Evolutionary conservation across 2,888 invertebrate species (phyloP).

Genomic region (Kryphioiulus occultus): DNA sequence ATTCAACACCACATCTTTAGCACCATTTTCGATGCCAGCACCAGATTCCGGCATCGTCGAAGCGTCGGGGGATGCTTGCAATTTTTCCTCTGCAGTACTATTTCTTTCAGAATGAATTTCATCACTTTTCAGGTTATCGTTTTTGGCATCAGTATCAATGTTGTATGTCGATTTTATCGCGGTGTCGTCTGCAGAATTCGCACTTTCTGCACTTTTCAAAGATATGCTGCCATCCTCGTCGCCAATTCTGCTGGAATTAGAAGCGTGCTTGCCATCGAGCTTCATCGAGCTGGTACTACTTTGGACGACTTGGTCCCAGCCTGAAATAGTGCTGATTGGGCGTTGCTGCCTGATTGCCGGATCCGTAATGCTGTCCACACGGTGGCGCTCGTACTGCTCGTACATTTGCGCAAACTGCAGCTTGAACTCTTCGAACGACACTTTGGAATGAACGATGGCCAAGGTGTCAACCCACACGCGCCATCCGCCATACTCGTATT

Average conservation of each 20-base stretch:
- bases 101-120: not conserved
- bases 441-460: conserved; percentile 98
- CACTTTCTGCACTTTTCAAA: conserved; percentile 62
- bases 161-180: conserved; percentile 56
- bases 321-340: conserved; percentile 95
- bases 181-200: conserved; percentile 58
- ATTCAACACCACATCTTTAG: not conserved
- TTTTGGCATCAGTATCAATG: not conserved
- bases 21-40: not conserved
- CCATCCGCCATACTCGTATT: conserved; percentile 99
- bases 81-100: not conserved
- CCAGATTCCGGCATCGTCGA: not conserved
- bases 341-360: conserved; percentile 90
- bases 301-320: conserved; percentile 61
- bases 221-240: not conserved
- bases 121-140: not conserved
- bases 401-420: conserved; percentile 98
- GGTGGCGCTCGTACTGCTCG: conserved; percentile 91
- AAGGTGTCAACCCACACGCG: conserved; percentile 99
- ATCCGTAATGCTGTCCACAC: conserved; percentile 94
- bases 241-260: not conserved
- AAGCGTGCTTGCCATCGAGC: not conserved
- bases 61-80: not conserved
- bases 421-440: conserved; percentile 97
- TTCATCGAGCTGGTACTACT: not conserved